Evolutionary conservation across 2,797 vertebrate species (phyloP).

Genomic region (Sciaenops ocellatus): DNA sequence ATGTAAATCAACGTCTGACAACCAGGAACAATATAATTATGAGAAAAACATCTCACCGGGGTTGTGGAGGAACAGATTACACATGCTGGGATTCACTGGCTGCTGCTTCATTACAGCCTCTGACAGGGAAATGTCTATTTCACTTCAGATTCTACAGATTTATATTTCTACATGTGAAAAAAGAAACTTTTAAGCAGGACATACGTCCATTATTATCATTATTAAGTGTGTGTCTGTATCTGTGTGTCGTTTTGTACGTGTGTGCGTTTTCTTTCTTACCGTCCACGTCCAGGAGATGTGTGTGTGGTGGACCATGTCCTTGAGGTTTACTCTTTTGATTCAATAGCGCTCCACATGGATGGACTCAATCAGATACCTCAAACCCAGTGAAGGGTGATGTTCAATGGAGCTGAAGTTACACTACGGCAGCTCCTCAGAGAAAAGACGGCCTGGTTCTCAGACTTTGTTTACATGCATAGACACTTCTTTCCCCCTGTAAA

Average conservation of each 20-base stretch:
- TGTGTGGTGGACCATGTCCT: slow-evolving; percentile 87
- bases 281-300: slow-evolving; percentile 47
- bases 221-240: slow-evolving; percentile 71
- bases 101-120: slow-evolving; percentile 17
- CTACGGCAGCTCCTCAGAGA: slow-evolving; percentile 70
- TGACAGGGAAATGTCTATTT: neutral
- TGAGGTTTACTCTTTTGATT: slow-evolving; percentile 86
- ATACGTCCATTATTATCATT: neutral
- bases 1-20: slow-evolving; percentile 54
- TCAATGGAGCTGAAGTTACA: slow-evolving; percentile 82
- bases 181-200: neutral
- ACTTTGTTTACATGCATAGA: slow-evolving; percentile 66
- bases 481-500: slow-evolving; percentile 23
- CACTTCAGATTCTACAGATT: neutral
- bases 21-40: slow-evolving; percentile 60
- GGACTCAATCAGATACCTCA: slow-evolving; percentile 85
- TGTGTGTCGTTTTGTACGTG: slow-evolving; percentile 15
- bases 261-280: slow-evolving; percentile 40
- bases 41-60: slow-evolving; percentile 52
- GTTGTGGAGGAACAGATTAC: slow-evolving; percentile 57
- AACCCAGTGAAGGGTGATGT: slow-evolving; percentile 83
- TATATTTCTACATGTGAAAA: neutral
- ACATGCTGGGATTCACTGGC: slow-evolving; percentile 59
- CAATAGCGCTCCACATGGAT: slow-evolving; percentile 86
- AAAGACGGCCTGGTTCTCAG: slow-evolving; percentile 60